Percentiles rank a stretch among this genome's conserved stretches.
These are phyloP conservation scores for Drosophila kanekoi DNA, from an alignment of 2,888 invertebrate genomes.

Conservation along the genomic window DNA sequence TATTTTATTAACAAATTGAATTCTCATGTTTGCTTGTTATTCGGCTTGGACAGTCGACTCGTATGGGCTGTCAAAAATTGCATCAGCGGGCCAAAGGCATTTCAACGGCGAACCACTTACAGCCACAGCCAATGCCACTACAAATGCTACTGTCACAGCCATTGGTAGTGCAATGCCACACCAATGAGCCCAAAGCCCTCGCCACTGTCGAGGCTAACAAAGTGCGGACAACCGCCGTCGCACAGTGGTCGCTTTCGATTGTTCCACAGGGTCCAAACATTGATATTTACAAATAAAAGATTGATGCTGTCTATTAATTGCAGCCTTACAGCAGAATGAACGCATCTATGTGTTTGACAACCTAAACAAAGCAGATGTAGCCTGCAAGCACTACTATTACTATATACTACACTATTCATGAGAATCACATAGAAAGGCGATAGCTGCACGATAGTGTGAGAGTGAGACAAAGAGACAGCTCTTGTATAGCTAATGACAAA, in stretches of 20 bases:
- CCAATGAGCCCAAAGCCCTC: slow-evolving; percentile 28
- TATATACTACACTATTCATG: no score
- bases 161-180: slow-evolving; percentile 20
- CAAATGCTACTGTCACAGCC: slow-evolving; percentile 12
- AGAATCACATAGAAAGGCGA: neutral
- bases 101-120: slow-evolving; percentile 35
- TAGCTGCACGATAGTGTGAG: no score
- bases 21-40: slow-evolving; percentile 58
- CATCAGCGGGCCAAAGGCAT: slow-evolving; percentile 23
- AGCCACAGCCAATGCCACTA: slow-evolving; percentile 8
- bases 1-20: slow-evolving; percentile 68
- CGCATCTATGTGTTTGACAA: no score
- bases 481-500: no score
- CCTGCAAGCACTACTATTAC: no score
- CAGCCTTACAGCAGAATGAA: no score
- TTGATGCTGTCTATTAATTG: no score
- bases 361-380: no score
- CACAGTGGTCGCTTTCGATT: slow-evolving; percentile 6
- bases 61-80: slow-evolving; percentile 44
- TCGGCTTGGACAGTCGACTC: slow-evolving; percentile 1
- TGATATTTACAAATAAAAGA: no score
- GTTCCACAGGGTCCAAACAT: neutral
- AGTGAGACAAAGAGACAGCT: no score
- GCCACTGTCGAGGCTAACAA: slow-evolving; percentile 51
- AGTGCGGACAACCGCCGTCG: slow-evolving; percentile 45